Evolutionary conservation across 2,113 vertebrate genomes (phyloP), one percentile per base, ranked within the genome.

Genomic region (Oxygymnocypris stewartii): DNA sequence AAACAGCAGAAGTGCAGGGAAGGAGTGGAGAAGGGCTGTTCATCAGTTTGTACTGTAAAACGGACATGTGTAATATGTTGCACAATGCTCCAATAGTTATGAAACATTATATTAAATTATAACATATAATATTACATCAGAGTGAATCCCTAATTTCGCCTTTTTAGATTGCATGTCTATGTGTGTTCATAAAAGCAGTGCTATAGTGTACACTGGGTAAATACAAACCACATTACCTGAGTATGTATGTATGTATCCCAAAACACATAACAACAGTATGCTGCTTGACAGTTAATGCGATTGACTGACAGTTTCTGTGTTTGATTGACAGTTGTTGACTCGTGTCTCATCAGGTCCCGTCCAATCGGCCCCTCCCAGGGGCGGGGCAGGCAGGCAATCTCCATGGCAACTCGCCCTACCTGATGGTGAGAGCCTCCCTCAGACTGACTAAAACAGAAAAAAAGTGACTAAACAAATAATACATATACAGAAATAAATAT

Each of bases 321-420:
- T 85, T 87, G 90, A 91, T 89, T 92, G 91, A 89, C 84, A 75
- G 89, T 84, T 51, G 85, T 87, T 85, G 85, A 91, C 90, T 86
- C 42, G 20, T 85, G 87, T 91, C 89, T 88, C 90, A 89, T 91
- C 91, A 90, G 61, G 86, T 92, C 79, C 71, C 89, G 57, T 79
- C 89, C 59, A 86, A 91, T 88, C 82, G 84, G 78, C 84, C 87
- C 78, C 86, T 82, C 88, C 81, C 86, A 86, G 87, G 76, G 77
- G 78, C 79, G 84, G 87, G 88, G 65, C 74, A 91, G 88, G 76
- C 79, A 65, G 87, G 88, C 81, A 83, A 84, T 90, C 88, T 89
- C 88, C 87, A 87, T 91, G 89, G 90, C 88, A 91, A 91, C 89
- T 86, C 84, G 79, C 84, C 90, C 88, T 87, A 87, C 87, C 87